Conservation (phyloP, 2,113 vertebrate species). For the Hirundichthys speculiger region DNA sequence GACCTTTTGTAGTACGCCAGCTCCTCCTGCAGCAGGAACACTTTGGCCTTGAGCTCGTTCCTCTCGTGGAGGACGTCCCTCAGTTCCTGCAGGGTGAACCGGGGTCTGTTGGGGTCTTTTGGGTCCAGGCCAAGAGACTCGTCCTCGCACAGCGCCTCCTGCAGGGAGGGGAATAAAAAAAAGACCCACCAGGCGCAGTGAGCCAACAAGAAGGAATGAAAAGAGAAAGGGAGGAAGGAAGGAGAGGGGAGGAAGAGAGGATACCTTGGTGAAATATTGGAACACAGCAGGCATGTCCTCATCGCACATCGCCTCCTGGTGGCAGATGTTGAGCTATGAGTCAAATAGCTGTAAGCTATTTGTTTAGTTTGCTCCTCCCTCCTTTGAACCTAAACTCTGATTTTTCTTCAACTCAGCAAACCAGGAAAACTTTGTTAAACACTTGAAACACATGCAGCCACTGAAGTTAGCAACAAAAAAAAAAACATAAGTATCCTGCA, state of each 20-base stretch:
- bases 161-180: background rate
- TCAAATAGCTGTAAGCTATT: conserved; percentile 52
- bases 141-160: conserved; percentile 86
- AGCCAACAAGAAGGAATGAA: background rate
- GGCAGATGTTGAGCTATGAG: conserved; percentile 59
- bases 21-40: conserved; percentile 96
- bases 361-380: conserved; percentile 19
- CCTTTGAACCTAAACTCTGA: conserved; percentile 4
- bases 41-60: conserved; percentile 96
- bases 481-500: no score
- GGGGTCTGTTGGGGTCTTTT: conserved; percentile 92
- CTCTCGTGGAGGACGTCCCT: conserved; percentile 96
- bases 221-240: conserved; percentile 1
- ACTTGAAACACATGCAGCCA: no score
- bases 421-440: no score
- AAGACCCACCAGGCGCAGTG: conserved; percentile 30
- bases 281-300: conserved; percentile 83
- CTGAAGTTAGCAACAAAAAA: no score
- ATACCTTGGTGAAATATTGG: conserved; percentile 79
- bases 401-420: background rate
- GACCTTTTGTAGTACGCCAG: conserved; percentile 96
- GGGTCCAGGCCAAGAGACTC: conserved; percentile 81
- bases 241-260: conserved; percentile 37
- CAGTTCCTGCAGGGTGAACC: conserved; percentile 97
- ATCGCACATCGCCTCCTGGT: conserved; percentile 84